Evolutionary conservation across 2,888 invertebrate species (phyloP), one percentile per base, ranked within the genome.

Genomic region (Uloborus plumipes): DNA sequence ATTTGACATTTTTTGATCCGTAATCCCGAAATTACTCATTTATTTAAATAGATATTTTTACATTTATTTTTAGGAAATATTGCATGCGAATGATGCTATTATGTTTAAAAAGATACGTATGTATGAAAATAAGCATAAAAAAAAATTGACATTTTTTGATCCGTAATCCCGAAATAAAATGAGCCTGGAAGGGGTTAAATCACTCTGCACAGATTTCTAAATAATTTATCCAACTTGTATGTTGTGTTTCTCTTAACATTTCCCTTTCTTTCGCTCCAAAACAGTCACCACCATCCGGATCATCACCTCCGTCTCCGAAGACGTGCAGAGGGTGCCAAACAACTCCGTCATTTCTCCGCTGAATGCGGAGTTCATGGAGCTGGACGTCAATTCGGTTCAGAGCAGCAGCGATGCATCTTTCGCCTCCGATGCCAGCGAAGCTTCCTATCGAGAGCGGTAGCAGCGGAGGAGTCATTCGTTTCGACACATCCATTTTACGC

Each of bases 391-490:
- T 55, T 83, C 77, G 16, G 75, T 67, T 0, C 83, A 83, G 62
- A 83, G 78, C 47, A 69, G 67, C 31, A 76, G 67, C 20, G 76
- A 72, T n/a, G 22, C 66, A 7, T 74, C 74, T 3, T 15, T 73
- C 11, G 55, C 73, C 16, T 80, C 81, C 0, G 82, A 82, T 51
- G 39, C 65, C 0, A 82, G 82, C 39, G 82, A 82, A 31, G 31
- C 72, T 0, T 82, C 75, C 51, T 76, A 59, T 53, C 69, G 70
- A 51, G 82, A 82, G 16, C 70, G 82, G 76, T 82, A 82, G 82
- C 71, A 75, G 16, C 14, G n/a, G n/a, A 1, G 13, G 9, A 14
- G 18, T 58, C 13, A 16, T 58, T 58, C n/a, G 18, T 20, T 58
- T n/a, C 18, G 14, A 16, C 18, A n/a, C 22, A 20, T 58, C 14